phyloP scores from a whole-genome alignment of 1,140 invertebrate genomes.

The Scaptomyza montana region DNA sequence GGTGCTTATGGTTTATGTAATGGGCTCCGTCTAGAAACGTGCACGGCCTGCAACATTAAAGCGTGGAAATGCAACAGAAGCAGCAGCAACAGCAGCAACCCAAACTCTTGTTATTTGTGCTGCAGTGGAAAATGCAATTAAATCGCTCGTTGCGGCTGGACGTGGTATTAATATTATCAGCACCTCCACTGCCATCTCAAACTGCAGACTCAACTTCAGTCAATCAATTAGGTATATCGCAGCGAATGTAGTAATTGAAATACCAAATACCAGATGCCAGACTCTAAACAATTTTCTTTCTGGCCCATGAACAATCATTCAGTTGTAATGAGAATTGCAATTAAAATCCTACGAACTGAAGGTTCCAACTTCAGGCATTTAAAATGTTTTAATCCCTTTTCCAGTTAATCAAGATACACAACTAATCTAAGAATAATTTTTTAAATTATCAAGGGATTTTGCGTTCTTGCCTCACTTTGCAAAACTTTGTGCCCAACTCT shows the following conservation, averaged over 20 bases:
- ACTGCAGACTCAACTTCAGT: constrained; percentile 32
- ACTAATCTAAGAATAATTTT: constrained; percentile 1
- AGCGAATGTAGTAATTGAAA: constrained; percentile 69
- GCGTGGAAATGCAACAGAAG: constrained; percentile 59
- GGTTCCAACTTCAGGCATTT: not conserved
- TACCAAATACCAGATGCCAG: constrained; percentile 55
- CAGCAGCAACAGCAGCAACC: too few relatives aligned
- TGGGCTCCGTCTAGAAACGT: constrained; percentile 51
- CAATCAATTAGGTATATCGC: constrained; percentile 78
- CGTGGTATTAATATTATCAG: constrained; percentile 73
- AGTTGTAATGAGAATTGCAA: too few relatives aligned
- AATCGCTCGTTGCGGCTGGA: constrained; percentile 56
- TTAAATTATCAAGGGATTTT: not conserved
- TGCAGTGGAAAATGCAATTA: constrained; percentile 74
- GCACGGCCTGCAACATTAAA: constrained; percentile 60
- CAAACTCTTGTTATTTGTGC: constrained; percentile 60
- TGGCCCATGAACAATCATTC: too few relatives aligned
- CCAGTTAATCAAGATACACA: constrained; percentile 5
- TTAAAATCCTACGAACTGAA: not conserved
- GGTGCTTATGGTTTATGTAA: constrained; percentile 76
- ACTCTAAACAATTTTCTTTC: not conserved
- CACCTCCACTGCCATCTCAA: constrained; percentile 41
- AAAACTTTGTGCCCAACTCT: too few relatives aligned
- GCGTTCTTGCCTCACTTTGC: too few relatives aligned
- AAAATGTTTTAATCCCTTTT: constrained; percentile 48